A percentile compares a stretch with the other conserved stretches of the same genome.
phyloP scores from a whole-genome alignment of 1,140 invertebrate genomes.

The Mesaphorura yosii region DNA sequence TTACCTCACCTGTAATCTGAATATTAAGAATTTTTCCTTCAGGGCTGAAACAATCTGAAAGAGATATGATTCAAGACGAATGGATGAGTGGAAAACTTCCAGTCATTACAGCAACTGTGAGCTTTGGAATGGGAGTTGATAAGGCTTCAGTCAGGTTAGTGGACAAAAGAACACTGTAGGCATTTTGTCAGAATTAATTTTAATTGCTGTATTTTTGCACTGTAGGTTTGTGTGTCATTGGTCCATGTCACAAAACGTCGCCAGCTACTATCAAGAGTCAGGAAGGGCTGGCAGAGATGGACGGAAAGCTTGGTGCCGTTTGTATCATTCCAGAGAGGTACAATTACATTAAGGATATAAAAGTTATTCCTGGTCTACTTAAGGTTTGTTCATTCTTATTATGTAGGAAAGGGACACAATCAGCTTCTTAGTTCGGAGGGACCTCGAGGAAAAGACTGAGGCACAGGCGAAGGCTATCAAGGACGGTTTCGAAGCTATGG shows the following conservation, averaged over 20 bases:
- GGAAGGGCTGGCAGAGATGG: slow-evolving; percentile 55
- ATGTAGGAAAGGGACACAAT: slow-evolving; percentile 53
- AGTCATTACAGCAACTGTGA: slow-evolving; percentile 51
- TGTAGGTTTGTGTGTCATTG: slow-evolving; percentile 79
- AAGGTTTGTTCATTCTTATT: not conserved
- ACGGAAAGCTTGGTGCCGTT: slow-evolving; percentile 44
- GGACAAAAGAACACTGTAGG: not conserved
- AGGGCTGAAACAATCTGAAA: slow-evolving; percentile 42
- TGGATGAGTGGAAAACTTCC: slow-evolving; percentile 54
- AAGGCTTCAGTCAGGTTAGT: slow-evolving; percentile 52
- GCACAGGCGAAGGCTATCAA: slow-evolving; percentile 47
- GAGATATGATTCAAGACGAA: slow-evolving; percentile 47
- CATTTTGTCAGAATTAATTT: no score
- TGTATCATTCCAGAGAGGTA: slow-evolving; percentile 60
- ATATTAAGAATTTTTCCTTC: no score
- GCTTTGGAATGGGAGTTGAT: slow-evolving; percentile 66
- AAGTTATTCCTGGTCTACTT: no score
- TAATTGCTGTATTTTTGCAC: slow-evolving; percentile 24
- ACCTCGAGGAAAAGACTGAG: slow-evolving; percentile 47
- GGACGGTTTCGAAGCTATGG: slow-evolving; percentile 60
- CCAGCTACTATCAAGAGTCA: slow-evolving; percentile 51
- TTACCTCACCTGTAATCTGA: no score
- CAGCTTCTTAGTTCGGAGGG: slow-evolving; percentile 62
- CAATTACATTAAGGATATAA: not conserved
- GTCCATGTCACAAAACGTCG: slow-evolving; percentile 70